Evolutionary conservation across 2,888 invertebrate species (phyloP).

Genomic region (Lingula anatina): DNA sequence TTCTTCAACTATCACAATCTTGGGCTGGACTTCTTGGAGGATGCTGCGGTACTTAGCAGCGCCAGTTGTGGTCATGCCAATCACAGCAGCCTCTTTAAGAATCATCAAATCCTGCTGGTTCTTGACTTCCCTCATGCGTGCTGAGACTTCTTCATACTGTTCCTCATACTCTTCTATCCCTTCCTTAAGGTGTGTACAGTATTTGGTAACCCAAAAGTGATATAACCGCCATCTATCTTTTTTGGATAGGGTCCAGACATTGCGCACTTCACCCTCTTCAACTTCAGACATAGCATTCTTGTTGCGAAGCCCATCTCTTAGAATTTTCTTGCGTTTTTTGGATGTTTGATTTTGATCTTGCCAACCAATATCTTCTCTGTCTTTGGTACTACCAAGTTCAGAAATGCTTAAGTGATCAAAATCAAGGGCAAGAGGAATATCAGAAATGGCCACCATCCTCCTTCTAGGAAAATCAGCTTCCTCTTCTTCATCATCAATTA

Average conservation of each 20-base stretch:
- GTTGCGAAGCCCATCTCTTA: not conserved
- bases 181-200: constrained; percentile 12
- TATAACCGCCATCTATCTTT: constrained; percentile 54
- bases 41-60: constrained; percentile 39
- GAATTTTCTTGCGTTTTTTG: constrained; percentile 10
- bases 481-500: constrained; percentile 1
- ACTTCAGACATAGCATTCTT: constrained; percentile 5
- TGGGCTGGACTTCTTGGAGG: constrained; percentile 40
- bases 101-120: constrained; percentile 26
- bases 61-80: constrained; percentile 48
- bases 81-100: constrained; percentile 23
- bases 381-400: too few relatives aligned
- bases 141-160: constrained; percentile 13
- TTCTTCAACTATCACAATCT: constrained; percentile 68
- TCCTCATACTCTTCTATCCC: constrained; percentile 12
- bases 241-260: constrained; percentile 29
- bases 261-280: constrained; percentile 4
- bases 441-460: too few relatives aligned
- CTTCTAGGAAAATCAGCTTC: too few relatives aligned
- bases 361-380: constrained; percentile 2
- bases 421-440: too few relatives aligned
- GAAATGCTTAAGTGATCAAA: too few relatives aligned
- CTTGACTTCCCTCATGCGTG: constrained; percentile 15
- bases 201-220: constrained; percentile 40
- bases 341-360: constrained; percentile 1